Evolutionary conservation across 37 sponge, comb jelly and placozoan species (phyloP).

Genomic region (Aplysina aerophoba): DNA sequence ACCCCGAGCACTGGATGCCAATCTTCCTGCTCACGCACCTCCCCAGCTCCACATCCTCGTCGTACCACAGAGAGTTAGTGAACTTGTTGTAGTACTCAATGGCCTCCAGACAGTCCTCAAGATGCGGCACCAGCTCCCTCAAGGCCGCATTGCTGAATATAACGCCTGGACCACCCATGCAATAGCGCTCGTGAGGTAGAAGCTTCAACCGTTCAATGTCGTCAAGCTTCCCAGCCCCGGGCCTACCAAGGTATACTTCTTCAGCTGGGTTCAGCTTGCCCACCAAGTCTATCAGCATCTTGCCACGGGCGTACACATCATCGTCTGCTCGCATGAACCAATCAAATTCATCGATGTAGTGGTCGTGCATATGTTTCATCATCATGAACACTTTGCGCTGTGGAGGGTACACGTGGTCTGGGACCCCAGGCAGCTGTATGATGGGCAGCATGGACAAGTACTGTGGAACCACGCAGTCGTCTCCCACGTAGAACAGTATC

Average conservation of each 20-base stretch:
- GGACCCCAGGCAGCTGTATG: conserved; percentile 45
- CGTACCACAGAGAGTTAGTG: conserved; percentile 33
- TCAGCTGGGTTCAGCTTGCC: conserved; percentile 34
- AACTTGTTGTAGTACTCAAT: conserved; percentile 40
- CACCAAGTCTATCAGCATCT: conserved; percentile 39
- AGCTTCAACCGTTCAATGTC: conserved; percentile 49
- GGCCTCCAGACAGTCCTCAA: conserved; percentile 49
- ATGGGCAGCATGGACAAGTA: conserved; percentile 46
- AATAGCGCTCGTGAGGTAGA: conserved; percentile 52
- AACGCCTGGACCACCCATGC: conserved; percentile 63
- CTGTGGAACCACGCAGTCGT: conserved; percentile 49
- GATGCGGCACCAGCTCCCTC: conserved; percentile 19
- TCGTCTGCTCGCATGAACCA: conserved; percentile 71
- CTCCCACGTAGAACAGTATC: conserved; percentile 60
- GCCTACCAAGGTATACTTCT: conserved; percentile 56
- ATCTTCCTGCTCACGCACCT: conserved; percentile 73
- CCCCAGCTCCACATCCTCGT: conserved; percentile 84
- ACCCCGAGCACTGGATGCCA: conserved; percentile 61
- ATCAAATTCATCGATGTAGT: conserved; percentile 45
- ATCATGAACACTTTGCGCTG: conserved; percentile 48
- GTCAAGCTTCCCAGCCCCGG: conserved; percentile 46
- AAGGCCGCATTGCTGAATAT: conserved; percentile 56
- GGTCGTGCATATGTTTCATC: conserved; percentile 64
- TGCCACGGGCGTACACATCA: conserved; percentile 50
- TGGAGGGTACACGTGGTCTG: conserved; percentile 67